Percentiles rank a stretch among this genome's conserved stretches.
Conservation (phyloP, 2,113 vertebrate genomes). For the Ophiodon elongatus region DNA sequence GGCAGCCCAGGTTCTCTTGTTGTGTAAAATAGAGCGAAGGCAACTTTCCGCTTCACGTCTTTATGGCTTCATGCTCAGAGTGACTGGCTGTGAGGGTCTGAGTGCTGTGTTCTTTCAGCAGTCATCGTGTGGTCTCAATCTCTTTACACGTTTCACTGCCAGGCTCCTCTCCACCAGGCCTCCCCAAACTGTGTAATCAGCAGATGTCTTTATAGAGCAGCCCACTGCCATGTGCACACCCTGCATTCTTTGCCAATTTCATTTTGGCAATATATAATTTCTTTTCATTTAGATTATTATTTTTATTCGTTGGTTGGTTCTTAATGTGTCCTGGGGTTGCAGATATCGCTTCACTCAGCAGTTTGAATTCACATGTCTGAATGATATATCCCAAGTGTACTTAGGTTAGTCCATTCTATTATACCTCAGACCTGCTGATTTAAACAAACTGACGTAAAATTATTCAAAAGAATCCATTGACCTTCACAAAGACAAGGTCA, state of each 20-base stretch:
- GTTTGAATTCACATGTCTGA: slow-evolving; percentile 58
- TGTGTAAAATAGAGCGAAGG: slow-evolving; percentile 70
- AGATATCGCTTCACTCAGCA: slow-evolving; percentile 67
- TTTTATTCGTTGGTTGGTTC: slow-evolving; percentile 70
- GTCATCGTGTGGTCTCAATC: slow-evolving; percentile 76
- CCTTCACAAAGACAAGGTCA: slow-evolving; percentile 59
- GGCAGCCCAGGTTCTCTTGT: slow-evolving; percentile 62
- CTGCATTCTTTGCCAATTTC: slow-evolving; percentile 74
- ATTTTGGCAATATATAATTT: slow-evolving; percentile 66
- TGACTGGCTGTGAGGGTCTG: slow-evolving; percentile 69
- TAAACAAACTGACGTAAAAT: slow-evolving; percentile 56
- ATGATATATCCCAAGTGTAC: slow-evolving; percentile 48
- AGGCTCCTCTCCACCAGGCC: slow-evolving; percentile 74
- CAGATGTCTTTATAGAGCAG: slow-evolving; percentile 83
- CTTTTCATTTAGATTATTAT: slow-evolving; percentile 65
- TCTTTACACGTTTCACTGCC: slow-evolving; percentile 78
- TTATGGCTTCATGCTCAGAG: slow-evolving; percentile 70
- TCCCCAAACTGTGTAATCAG: slow-evolving; percentile 83
- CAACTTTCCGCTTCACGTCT: slow-evolving; percentile 70
- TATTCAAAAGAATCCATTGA: slow-evolving; percentile 54
- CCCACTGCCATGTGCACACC: slow-evolving; percentile 62
- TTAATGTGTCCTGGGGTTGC: slow-evolving; percentile 62
- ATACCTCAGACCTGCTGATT: slow-evolving; percentile 63
- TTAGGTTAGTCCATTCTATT: slow-evolving; percentile 58
- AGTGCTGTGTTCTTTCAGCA: slow-evolving; percentile 73